These are phyloP conservation scores for Drosophila oshimai DNA, from an alignment of 1,140 invertebrate genomes.

Conservation along the genomic window DNA sequence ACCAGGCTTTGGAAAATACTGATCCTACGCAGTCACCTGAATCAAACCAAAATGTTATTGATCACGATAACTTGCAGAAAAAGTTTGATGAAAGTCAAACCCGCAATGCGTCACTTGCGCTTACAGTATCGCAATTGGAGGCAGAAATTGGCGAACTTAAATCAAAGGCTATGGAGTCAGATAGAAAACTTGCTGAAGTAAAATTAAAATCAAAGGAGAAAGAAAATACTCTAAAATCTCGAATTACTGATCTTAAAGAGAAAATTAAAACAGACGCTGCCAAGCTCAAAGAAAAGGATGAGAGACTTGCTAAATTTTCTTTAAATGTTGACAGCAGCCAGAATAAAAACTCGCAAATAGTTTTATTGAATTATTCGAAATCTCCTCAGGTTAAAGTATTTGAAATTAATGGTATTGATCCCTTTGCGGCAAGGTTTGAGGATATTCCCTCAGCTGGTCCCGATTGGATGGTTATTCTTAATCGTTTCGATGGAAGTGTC, in stretches of 20 bases:
- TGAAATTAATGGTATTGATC: too few species aligned
- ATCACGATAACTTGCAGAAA: too few species aligned
- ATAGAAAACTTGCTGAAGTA: too few species aligned
- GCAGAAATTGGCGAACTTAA: background rate
- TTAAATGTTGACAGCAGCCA: background rate
- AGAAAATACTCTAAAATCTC: background rate
- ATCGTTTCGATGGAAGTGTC: background rate
- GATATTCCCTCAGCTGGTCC: background rate
- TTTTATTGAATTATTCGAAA: background rate
- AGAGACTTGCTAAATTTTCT: background rate
- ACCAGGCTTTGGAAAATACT: too few species aligned
- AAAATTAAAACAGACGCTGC: background rate
- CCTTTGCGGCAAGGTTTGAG: background rate
- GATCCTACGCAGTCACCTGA: too few species aligned
- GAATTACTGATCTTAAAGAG: background rate
- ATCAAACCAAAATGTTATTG: too few species aligned
- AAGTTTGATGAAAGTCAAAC: background rate
- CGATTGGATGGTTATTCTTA: background rate
- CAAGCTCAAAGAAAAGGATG: too few species aligned
- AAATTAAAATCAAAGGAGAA: background rate
- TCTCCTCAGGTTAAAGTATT: background rate
- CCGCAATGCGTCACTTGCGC: background rate
- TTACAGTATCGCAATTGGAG: background rate
- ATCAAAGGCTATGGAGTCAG: too few species aligned
- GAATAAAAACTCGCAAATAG: background rate